phyloP scores from a whole-genome alignment of 1,140 invertebrate species.

The Oryctes rhinoceros region DNA sequence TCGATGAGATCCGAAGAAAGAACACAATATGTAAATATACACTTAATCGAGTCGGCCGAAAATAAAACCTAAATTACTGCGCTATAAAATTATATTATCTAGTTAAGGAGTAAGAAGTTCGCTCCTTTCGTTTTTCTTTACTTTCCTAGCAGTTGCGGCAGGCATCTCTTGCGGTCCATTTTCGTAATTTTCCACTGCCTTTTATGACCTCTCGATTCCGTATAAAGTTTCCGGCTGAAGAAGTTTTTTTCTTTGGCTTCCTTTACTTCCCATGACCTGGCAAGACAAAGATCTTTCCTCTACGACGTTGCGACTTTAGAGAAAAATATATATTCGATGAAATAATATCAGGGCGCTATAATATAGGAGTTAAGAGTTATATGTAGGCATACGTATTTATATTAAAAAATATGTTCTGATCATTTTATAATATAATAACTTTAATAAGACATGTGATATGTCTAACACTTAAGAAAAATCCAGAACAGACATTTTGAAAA shows the following conservation, averaged over 20 bases:
- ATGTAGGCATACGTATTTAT: too few relatives aligned
- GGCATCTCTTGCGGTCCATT: constrained; percentile 1
- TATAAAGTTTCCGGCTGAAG: not conserved
- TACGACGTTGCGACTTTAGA: not conserved
- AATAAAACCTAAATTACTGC: constrained; percentile 2
- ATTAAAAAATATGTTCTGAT: too few relatives aligned
- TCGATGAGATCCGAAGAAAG: too few relatives aligned
- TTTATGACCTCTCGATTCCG: constrained; percentile 21
- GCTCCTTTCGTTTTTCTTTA: constrained; percentile 14
- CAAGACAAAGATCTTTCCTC: constrained; percentile 13
- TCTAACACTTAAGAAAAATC: too few relatives aligned
- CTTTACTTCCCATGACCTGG: not conserved
- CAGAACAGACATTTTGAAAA: too few relatives aligned
- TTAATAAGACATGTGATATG: too few relatives aligned
- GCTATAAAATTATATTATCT: constrained; percentile 19
- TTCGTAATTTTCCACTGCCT: constrained; percentile 21
- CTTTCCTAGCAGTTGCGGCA: not conserved
- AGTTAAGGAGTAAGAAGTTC: constrained; percentile 13
- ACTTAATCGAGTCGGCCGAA: not conserved
- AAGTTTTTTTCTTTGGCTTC: not conserved
- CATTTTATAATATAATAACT: too few relatives aligned
- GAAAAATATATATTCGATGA: not conserved
- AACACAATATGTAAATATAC: constrained; percentile 1
- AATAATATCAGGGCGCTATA: not conserved
- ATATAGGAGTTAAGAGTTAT: not conserved